A percentile compares a stretch with the other conserved stretches of the same genome.
These are phyloP conservation scores for Danio tinwini DNA, from an alignment of 2,797 vertebrate species.

Conservation along the genomic window DNA sequence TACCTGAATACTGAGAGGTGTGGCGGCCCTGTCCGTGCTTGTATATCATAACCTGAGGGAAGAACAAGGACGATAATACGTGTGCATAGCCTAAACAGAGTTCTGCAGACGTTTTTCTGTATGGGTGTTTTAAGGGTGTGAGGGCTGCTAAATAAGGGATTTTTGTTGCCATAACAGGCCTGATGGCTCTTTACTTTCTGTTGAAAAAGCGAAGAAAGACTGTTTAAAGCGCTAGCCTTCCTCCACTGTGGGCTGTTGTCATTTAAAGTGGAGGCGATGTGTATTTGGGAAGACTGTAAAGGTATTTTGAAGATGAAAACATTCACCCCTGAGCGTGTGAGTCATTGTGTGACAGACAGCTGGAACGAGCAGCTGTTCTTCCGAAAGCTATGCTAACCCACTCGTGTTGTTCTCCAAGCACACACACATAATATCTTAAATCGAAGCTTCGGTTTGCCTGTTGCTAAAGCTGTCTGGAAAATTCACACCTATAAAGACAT, in stretches of 20 bases:
- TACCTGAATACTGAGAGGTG: conserved; percentile 34
- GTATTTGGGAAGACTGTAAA: conserved; percentile 15
- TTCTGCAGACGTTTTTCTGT: not conserved
- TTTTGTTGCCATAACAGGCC: conserved; percentile 26
- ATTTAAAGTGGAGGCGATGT: not conserved
- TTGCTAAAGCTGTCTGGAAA: not conserved
- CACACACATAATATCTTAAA: not conserved
- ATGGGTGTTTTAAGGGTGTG: not conserved
- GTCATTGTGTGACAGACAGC: conserved; percentile 47
- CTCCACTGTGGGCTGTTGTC: conserved; percentile 5
- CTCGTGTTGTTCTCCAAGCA: not conserved
- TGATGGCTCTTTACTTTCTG: not conserved
- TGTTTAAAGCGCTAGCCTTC: not conserved
- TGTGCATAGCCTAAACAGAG: conserved; percentile 33
- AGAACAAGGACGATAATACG: conserved; percentile 3
- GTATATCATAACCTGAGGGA: conserved; percentile 19
- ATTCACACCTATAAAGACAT: not conserved
- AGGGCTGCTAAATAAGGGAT: conserved; percentile 25
- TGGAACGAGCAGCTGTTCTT: conserved; percentile 46
- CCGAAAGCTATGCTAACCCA: conserved; percentile 15
- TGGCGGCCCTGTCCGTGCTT: conserved; percentile 22
- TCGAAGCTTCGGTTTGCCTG: not conserved
- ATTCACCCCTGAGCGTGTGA: conserved; percentile 24
- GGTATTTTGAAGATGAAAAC: conserved; percentile 28
- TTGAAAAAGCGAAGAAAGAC: conserved; percentile 7